phyloP scores from a whole-genome alignment of 1,140 invertebrate genomes.

The Pseudomyrmex concolor region DNA sequence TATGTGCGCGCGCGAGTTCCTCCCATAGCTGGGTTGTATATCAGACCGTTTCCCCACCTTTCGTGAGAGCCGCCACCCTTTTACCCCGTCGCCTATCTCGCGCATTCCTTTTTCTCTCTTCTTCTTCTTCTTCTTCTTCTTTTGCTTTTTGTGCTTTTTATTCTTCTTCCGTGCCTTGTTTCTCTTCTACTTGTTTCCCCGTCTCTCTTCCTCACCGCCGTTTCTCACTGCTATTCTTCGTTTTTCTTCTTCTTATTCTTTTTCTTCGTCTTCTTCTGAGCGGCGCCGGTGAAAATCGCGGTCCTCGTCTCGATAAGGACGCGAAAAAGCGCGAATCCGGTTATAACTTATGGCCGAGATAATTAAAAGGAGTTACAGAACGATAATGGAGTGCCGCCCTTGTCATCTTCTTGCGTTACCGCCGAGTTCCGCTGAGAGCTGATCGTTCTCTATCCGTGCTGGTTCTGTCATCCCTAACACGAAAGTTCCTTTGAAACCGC shows the following conservation, averaged over 20 bases:
- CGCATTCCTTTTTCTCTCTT: slow-evolving; percentile 8
- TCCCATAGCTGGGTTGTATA: slow-evolving; percentile 62
- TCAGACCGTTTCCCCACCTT: slow-evolving; percentile 52
- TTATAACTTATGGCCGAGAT: slow-evolving; percentile 64
- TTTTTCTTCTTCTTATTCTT: not conserved
- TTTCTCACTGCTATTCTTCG: not conserved
- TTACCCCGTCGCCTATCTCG: slow-evolving; percentile 16
- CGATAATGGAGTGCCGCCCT: slow-evolving; percentile 52
- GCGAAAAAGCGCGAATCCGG: slow-evolving; percentile 62
- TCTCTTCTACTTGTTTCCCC: slow-evolving; percentile 5
- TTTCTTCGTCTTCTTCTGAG: not conserved
- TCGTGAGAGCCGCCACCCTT: slow-evolving; percentile 53
- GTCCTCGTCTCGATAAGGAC: slow-evolving; percentile 53
- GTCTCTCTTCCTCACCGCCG: not conserved
- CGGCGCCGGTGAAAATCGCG: slow-evolving; percentile 29
- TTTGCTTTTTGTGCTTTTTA: not conserved
- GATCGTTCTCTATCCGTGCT: slow-evolving; percentile 54
- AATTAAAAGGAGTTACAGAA: slow-evolving; percentile 65
- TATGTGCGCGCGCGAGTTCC: slow-evolving; percentile 44
- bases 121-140: slow-evolving; percentile 2
- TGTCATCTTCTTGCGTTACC: slow-evolving; percentile 57
- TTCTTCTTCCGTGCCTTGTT: not conserved
- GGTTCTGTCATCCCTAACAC: slow-evolving; percentile 16
- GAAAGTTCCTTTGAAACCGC: not conserved
- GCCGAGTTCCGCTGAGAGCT: slow-evolving; percentile 18